Evolutionary conservation across 2,888 invertebrate species (phyloP), one percentile per base, ranked within the genome.

Genomic region (Cyaniris semiargus): DNA sequence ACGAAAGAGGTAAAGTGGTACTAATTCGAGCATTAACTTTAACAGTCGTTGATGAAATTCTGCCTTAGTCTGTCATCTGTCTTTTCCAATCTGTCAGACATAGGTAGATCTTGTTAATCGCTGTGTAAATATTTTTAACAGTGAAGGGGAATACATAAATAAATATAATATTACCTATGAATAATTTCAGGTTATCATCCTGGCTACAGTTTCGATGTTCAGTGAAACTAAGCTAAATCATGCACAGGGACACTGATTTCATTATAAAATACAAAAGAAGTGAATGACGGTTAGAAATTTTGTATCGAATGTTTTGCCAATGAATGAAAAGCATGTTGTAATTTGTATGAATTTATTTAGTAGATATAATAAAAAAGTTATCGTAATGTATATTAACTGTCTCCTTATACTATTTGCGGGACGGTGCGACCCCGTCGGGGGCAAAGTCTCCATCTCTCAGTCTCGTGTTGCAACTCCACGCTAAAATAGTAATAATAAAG

Each of bases 331-430:
- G 92, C 93, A 89, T 86, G 84, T 89, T 84, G 85, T 86, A 84
- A 86, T 82, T 89, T 83, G 84, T 89, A 92, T 86, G 86, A 83
- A 87, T 91, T 92, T 92, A 90, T 92, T 90, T 84, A 86, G 85
- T 85, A 87, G 85, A 85, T 86, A 82, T 83, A 87, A 87, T 85
- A 87, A 88, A 89, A 85, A 88, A 87, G 87, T 86, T 87, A 84
- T 84, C 84, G 84, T 86, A 86, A 86, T 79, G 80, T 81, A 82
- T 80, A 80, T 83, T 79, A 83, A 82, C 81, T 84, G 82, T 81
- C 82, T 89, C 88, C 92, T 93, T 93, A 94, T 87, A 94, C 93
- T 90, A 93, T 91, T 86, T 93, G 92, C 85, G 93, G 93, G 87
- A 90, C 90, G 88, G 90, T 91, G 86, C 90, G 86, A 84, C 89